Conservation (phyloP, 2,113 vertebrate species). For the Cryptomyrus ogoouensis region DNA sequence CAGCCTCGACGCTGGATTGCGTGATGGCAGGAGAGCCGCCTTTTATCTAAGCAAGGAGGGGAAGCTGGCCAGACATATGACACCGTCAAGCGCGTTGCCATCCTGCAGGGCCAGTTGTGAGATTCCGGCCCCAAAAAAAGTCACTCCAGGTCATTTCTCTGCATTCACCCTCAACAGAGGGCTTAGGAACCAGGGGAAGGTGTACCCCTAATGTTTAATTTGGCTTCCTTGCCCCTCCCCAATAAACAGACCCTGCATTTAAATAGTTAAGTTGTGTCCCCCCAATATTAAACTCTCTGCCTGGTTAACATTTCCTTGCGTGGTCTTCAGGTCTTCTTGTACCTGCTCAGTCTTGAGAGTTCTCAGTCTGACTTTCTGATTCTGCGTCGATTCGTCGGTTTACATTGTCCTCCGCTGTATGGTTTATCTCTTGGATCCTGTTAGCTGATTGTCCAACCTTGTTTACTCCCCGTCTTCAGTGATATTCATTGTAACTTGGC, state of each 20-base stretch:
- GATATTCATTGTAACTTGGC: not conserved
- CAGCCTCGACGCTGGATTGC: not conserved
- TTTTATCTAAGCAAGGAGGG: not conserved
- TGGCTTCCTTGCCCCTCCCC: not conserved
- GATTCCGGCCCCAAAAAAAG: not conserved
- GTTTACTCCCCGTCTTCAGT: not conserved
- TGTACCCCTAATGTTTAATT: not conserved
- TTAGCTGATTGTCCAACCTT: not conserved
- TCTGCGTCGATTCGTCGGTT: not conserved
- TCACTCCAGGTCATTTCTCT: not conserved
- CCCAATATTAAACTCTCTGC: not conserved
- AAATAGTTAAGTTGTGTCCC: not conserved
- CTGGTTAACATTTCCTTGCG: not conserved
- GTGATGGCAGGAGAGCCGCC: not conserved
- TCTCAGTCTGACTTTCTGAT: not conserved
- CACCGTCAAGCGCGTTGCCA: not conserved
- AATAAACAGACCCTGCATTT: not conserved
- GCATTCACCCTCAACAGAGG: not conserved
- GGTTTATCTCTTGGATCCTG: not conserved
- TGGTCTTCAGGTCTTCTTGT: not conserved
- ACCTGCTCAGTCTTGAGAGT: not conserved
- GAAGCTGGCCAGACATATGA: not conserved
- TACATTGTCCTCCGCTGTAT: not conserved
- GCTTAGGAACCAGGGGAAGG: not conserved
- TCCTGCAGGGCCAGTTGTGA: not conserved